Conservation (phyloP, 2,113 vertebrate species). For the Gila orcuttii region DNA sequence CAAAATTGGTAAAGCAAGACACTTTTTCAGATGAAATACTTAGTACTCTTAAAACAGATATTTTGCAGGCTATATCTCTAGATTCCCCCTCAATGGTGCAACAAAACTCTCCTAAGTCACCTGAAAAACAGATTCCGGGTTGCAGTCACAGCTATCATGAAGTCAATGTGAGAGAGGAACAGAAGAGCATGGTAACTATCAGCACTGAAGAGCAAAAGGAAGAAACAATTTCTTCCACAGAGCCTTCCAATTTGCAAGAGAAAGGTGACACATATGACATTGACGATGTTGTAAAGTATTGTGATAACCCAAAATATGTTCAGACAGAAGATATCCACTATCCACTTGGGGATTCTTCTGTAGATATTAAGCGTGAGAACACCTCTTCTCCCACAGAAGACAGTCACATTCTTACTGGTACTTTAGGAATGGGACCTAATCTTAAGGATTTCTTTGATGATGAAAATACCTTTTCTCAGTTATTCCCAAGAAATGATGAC, state of each 20-base stretch:
- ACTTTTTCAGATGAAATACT: slow-evolving; percentile 68
- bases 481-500: slow-evolving; percentile 85
- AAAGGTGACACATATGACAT: slow-evolving; percentile 14
- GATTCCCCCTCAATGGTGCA: slow-evolving; percentile 68
- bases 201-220: slow-evolving; percentile 43
- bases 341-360: slow-evolving; percentile 61
- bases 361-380: slow-evolving; percentile 72
- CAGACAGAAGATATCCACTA: slow-evolving; percentile 58
- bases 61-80: slow-evolving; percentile 69
- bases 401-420: slow-evolving; percentile 51
- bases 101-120: slow-evolving; percentile 56
- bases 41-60: slow-evolving; percentile 75
- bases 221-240: slow-evolving; percentile 18
- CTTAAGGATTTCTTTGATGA: slow-evolving; percentile 82
- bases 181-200: slow-evolving; percentile 44
- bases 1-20: slow-evolving; percentile 45
- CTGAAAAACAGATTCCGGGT: slow-evolving; percentile 56
- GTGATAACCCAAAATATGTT: slow-evolving; percentile 30
- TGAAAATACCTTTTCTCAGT: slow-evolving; percentile 85
- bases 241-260: slow-evolving; percentile 16
- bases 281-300: slow-evolving; percentile 50
- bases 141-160: slow-evolving; percentile 47
- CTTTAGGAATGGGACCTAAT: slow-evolving; percentile 60
- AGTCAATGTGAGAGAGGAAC: slow-evolving; percentile 52
- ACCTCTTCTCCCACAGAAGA: slow-evolving; percentile 60